These are phyloP conservation scores for Spermophilus dauricus DNA, from an alignment of 2,113 vertebrate species.

Conservation along the genomic window DNA sequence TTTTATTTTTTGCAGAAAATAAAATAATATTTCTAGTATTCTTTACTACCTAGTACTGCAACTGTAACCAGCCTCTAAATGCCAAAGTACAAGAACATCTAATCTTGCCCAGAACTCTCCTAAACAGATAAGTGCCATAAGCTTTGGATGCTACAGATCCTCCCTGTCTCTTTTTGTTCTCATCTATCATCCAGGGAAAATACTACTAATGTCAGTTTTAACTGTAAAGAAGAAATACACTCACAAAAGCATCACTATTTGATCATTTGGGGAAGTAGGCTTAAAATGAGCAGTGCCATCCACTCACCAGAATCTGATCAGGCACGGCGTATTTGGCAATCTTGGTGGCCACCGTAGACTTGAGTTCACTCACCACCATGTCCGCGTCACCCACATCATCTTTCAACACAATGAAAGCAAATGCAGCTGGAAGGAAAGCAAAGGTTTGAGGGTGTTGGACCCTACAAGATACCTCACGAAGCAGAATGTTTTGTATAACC, in stretches of 20 bases:
- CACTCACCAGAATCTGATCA: conserved; percentile 94
- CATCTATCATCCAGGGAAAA: not conserved
- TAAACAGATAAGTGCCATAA: not conserved
- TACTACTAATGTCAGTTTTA: not conserved
- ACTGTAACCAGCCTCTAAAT: not conserved
- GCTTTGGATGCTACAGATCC: not conserved
- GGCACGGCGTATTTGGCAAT: conserved; percentile 96
- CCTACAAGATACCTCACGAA: not conserved
- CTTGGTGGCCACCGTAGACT: conserved; percentile 89
- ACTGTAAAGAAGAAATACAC: not conserved
- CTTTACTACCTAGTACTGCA: not conserved
- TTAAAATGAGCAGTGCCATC: no score
- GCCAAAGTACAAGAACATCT: not conserved
- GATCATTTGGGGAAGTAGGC: not conserved
- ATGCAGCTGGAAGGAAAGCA: conserved; percentile 89
- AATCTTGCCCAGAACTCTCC: not conserved
- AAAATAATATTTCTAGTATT: no score
- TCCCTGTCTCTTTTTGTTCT: not conserved
- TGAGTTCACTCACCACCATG: conserved; percentile 89
- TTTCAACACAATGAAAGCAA: conserved; percentile 95
- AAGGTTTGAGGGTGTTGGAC: not conserved
- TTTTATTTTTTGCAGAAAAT: not conserved
- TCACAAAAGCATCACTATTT: not conserved
- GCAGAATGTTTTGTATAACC: not conserved
- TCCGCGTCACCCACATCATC: conserved; percentile 81